Conservation (phyloP, 2,888 invertebrate species). For the Polyommatus icarus region DNA sequence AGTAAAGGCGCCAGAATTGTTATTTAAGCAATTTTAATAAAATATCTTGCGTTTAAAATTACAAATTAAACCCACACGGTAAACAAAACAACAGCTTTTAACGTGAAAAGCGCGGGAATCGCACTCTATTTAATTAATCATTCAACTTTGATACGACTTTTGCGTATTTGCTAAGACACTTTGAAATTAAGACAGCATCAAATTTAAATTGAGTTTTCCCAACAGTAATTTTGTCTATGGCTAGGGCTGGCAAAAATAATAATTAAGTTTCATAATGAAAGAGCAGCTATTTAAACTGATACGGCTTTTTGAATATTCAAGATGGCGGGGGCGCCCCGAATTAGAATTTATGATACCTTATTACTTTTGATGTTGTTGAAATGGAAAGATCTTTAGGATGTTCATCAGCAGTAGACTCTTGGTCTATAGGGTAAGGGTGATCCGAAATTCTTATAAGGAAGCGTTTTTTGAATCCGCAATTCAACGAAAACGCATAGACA, state of each 20-base stretch:
- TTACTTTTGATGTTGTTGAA: slow-evolving; percentile 20
- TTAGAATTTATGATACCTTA: slow-evolving; percentile 16
- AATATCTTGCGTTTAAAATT: background rate
- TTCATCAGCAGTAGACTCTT: background rate
- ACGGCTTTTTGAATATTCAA: slow-evolving; percentile 32
- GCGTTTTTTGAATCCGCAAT: too few relatives aligned
- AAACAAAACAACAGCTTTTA: slow-evolving; percentile 9
- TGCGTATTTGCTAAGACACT: slow-evolving; percentile 50
- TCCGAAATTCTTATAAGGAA: too few relatives aligned
- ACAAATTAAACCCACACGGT: background rate
- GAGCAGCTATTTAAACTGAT: slow-evolving; percentile 43
- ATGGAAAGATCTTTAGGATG: background rate
- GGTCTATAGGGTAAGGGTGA: background rate
- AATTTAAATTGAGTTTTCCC: slow-evolving; percentile 71
- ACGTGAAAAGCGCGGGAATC: background rate
- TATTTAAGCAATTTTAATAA: background rate
- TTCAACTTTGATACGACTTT: slow-evolving; percentile 48
- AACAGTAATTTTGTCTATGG: slow-evolving; percentile 61
- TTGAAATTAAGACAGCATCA: slow-evolving; percentile 59
- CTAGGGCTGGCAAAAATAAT: slow-evolving; percentile 65
- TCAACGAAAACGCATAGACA: too few relatives aligned
- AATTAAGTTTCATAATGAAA: slow-evolving; percentile 57
- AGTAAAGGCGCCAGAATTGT: background rate
- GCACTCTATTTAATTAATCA: slow-evolving; percentile 54
- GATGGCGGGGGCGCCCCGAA: slow-evolving; percentile 2